Evolutionary conservation across 2,797 vertebrate species (phyloP).

Genomic region (Bufotes viridis): DNA sequence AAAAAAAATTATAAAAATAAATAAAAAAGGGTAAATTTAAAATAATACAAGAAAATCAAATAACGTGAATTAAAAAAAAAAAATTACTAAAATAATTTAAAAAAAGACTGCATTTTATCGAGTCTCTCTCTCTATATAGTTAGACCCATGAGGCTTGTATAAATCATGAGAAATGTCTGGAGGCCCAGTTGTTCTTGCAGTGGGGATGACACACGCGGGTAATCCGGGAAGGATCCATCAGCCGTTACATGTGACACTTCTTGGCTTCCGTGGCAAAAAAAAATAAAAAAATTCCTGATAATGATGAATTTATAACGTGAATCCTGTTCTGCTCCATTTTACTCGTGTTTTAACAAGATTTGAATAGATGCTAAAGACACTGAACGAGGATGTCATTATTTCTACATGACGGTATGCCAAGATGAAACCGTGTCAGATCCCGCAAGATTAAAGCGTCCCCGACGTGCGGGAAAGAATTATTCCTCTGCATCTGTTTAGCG

Average conservation of each 20-base stretch:
- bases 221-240: background rate
- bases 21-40: background rate
- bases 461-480: constrained; percentile 55
- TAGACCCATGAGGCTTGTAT: background rate
- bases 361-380: constrained; percentile 61
- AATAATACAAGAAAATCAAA: background rate
- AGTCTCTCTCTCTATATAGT: background rate
- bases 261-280: constrained; percentile 37
- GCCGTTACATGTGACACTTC: constrained; percentile 41
- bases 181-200: constrained; percentile 18
- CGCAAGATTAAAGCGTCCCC: constrained; percentile 56
- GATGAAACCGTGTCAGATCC: constrained; percentile 59
- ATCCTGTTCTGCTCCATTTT: constrained; percentile 58
- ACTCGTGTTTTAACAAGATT: constrained; percentile 62
- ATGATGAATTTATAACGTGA: constrained; percentile 57
- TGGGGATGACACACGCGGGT: constrained; percentile 1
- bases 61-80: background rate
- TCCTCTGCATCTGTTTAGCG: constrained; percentile 57
- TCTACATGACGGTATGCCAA: constrained; percentile 56
- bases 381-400: constrained; percentile 58
- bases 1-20: too few relatives aligned
- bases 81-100: background rate
- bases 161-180: constrained; percentile 17
- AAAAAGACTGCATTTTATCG: background rate
- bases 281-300: constrained; percentile 52